Evolutionary conservation across 1,140 invertebrate species (phyloP), one percentile per base, ranked within the genome.

Genomic region (Heliconius himera): DNA sequence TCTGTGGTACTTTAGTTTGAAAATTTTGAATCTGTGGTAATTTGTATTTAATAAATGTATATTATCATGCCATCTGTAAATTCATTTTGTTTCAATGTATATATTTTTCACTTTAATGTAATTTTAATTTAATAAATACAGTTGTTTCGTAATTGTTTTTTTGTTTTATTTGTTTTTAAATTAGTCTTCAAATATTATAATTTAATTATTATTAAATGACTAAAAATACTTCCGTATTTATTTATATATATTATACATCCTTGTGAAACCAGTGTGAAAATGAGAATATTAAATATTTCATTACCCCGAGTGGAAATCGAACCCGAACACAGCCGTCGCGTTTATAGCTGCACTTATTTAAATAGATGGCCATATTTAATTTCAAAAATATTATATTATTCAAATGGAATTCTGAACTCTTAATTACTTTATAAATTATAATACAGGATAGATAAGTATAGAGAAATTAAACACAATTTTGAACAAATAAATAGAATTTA

Each of bases 401-500:
- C 41, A 46, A 46, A 46, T 46, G 13, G 11, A 46, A 46, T 46
- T 46, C 41, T 11, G 3, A 46, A 16, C 41, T 3, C 54, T 36
- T 20, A 56, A 22, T n/a, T n/a, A 8, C 54, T 20, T 56, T 6
- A n/a, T 49, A 56, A 56, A 0, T 16, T 20, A 20, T 18, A 22
- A 9, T 56, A 56, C n/a, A 56, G n/a, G 0, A 8, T 56, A 56
- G 8, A 2, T 22, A 56, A 26, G 20, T 33, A 71, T 33, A 71
- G 36, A 71, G 60, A 76, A 70, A 75, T 70, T 13, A 79, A 77
- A 77, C 41, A n/a, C 73, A 22, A 26, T 54, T 36, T 75, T 13
- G 46, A 81, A 81, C 70, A 72, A 75, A 36, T 80, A 73, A 76
- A 80, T 80, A 76, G 76, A 76, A 72, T 80, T 80, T 80, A 80